Conservation (phyloP, 2,888 invertebrate species). For the Yponomeuta sedellus region DNA sequence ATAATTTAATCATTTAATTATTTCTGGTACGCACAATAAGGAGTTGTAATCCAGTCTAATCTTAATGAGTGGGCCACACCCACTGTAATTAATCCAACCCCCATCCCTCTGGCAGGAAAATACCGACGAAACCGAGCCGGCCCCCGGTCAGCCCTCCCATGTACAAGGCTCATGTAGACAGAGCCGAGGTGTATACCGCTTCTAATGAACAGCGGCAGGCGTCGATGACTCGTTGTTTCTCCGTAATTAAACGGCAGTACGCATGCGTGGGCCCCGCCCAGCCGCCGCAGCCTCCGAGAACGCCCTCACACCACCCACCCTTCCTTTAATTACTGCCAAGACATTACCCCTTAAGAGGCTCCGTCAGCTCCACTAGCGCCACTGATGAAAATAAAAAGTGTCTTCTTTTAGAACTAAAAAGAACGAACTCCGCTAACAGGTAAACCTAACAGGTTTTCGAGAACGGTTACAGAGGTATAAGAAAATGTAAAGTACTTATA, state of each 20-base stretch:
- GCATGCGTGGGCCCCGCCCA: constrained; percentile 73
- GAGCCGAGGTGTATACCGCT: constrained; percentile 5
- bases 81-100: constrained; percentile 14
- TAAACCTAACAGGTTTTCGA: no score
- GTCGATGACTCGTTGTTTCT: constrained; percentile 64
- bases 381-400: no score
- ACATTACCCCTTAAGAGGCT: constrained; percentile 53
- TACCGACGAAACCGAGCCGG: constrained; percentile 18
- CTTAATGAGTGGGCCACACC: no score
- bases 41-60: no score
- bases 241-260: constrained; percentile 62
- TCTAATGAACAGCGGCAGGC: constrained; percentile 68
- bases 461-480: no score
- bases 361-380: no score
- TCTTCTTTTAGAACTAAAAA: no score
- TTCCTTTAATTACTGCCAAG: constrained; percentile 66
- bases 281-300: constrained; percentile 62
- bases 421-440: no score
- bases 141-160: constrained; percentile 14
- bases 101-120: constrained; percentile 22
- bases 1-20: no score
- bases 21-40: no score
- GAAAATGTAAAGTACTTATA: no score
- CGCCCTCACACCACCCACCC: constrained; percentile 30
- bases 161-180: constrained; percentile 14